phyloP scores from a whole-genome alignment of 2,888 invertebrate genomes.

The Saturnia japonica region DNA sequence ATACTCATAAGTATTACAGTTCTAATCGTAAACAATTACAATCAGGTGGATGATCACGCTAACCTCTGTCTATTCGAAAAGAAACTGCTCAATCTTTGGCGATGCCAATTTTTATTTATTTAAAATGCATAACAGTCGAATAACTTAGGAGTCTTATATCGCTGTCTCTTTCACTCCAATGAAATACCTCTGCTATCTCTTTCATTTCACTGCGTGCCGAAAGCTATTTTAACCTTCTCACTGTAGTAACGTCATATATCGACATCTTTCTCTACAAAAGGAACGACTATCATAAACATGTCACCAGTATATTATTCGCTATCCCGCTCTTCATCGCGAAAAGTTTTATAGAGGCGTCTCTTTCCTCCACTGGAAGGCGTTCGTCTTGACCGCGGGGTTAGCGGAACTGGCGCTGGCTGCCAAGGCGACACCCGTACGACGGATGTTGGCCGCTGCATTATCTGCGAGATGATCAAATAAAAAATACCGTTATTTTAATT shows the following conservation, averaged over 20 bases:
- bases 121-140: not conserved
- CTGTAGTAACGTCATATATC: not conserved
- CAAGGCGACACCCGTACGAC: constrained; percentile 80
- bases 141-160: not conserved
- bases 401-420: constrained; percentile 81
- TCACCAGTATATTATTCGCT: not conserved
- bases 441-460: constrained; percentile 83
- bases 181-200: not conserved
- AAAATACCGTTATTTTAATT: not conserved
- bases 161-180: not conserved
- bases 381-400: constrained; percentile 84
- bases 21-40: not conserved
- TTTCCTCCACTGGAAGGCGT: constrained; percentile 92
- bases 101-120: not conserved
- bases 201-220: not conserved
- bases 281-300: not conserved
- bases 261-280: not conserved
- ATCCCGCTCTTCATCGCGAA: constrained; percentile 23
- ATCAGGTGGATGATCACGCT: not conserved
- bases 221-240: not conserved
- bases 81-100: not conserved
- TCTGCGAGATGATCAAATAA: constrained; percentile 48
- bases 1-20: not conserved
- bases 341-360: constrained; percentile 86
- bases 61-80: not conserved